A percentile compares a stretch with the other conserved stretches of the same genome.
These are phyloP conservation scores for Idaea aversata DNA, from an alignment of 2,888 invertebrate species.

Conservation along the genomic window DNA sequence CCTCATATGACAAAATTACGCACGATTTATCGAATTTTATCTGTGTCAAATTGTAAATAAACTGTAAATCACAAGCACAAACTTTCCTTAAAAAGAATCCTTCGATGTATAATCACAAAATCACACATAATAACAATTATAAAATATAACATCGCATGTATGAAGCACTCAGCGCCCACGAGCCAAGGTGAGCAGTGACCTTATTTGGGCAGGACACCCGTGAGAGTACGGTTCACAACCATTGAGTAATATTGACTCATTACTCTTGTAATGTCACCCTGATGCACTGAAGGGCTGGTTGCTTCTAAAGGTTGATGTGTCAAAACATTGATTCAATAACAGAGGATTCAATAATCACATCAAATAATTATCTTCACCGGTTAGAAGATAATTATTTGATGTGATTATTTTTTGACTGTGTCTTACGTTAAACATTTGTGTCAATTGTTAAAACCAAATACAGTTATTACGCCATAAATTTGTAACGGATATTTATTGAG, in stretches of 20 bases:
- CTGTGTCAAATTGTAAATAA: no score
- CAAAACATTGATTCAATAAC: background rate
- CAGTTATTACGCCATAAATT: background rate
- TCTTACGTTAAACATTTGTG: background rate
- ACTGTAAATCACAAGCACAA: no score
- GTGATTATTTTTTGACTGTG: background rate
- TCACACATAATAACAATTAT: constrained; percentile 4
- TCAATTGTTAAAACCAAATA: background rate
- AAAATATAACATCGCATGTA: background rate
- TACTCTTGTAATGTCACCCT: constrained; percentile 1
- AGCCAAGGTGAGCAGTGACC: constrained; percentile 1
- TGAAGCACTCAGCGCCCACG: background rate
- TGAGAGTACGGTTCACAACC: background rate
- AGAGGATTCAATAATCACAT: no score
- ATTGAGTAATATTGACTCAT: constrained; percentile 6
- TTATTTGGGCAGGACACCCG: background rate
- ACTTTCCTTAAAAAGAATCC: background rate
- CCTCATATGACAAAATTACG: no score
- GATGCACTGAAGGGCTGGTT: background rate
- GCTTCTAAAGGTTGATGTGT: background rate
- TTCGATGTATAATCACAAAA: background rate
- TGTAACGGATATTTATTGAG: background rate
- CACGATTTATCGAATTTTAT: no score
- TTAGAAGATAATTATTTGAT: background rate
- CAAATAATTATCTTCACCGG: no score